Evolutionary conservation across 2,888 invertebrate genomes (phyloP).

Genomic region (Platerodrilus igneus): DNA sequence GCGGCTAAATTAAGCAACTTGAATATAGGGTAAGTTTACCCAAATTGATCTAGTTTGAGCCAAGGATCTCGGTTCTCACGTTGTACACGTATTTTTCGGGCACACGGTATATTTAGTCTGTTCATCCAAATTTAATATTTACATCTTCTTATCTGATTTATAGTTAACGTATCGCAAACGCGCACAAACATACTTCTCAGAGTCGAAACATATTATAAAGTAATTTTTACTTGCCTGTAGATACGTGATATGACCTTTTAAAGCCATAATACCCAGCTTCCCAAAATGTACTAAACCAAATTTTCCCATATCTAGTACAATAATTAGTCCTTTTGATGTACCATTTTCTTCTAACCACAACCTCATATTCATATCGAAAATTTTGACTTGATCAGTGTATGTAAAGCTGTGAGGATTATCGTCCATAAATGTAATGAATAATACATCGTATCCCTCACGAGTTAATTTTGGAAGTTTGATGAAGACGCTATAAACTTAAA

Average conservation of each 20-base stretch:
- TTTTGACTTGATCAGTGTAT: constrained; percentile 52
- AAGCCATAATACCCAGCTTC: constrained; percentile 55
- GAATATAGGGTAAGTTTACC: too few relatives aligned
- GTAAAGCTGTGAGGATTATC: constrained; percentile 56
- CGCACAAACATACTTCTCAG: too few relatives aligned
- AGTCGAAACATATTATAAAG: too few relatives aligned
- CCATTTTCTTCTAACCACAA: constrained; percentile 55
- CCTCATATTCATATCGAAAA: constrained; percentile 57
- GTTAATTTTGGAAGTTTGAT: constrained; percentile 28
- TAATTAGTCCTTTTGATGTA: constrained; percentile 53
- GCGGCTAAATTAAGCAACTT: too few relatives aligned
- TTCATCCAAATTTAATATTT: too few relatives aligned
- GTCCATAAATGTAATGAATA: constrained; percentile 47
- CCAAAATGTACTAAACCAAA: constrained; percentile 60
- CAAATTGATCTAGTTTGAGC: too few relatives aligned
- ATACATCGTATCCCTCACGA: constrained; percentile 35
- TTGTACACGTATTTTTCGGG: too few relatives aligned
- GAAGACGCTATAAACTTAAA: constrained; percentile 6
- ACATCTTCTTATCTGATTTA: too few relatives aligned
- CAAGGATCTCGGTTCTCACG: too few relatives aligned
- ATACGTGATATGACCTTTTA: constrained; percentile 63
- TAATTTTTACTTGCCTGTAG: constrained; percentile 57
- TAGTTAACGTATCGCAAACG: too few relatives aligned
- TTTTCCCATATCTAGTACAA: constrained; percentile 59
- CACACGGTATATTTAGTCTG: too few relatives aligned